A percentile compares a stretch with the other conserved stretches of the same genome.
Evolutionary conservation across 2,113 vertebrate species (phyloP).

Genomic region (Microtus ochrogaster): DNA sequence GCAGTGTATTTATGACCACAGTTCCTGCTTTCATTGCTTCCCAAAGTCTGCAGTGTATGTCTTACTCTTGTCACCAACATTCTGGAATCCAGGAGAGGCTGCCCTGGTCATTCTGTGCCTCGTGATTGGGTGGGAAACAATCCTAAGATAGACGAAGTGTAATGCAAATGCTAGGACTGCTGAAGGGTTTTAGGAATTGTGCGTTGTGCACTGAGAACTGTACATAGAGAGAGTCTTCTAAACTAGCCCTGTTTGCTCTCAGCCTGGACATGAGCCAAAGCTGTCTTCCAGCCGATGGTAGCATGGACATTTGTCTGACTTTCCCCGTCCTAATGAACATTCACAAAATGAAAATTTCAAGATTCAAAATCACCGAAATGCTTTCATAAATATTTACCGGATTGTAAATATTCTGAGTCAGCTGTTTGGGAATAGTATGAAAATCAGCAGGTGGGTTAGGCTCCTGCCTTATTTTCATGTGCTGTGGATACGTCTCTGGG

Average conservation of each 20-base stretch:
- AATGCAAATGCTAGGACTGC: constrained; percentile 14
- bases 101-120: constrained; percentile 42
- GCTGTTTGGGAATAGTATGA: constrained; percentile 47
- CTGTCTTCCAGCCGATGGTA: constrained; percentile 59
- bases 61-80: constrained; percentile 55
- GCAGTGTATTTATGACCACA: constrained; percentile 25
- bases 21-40: constrained; percentile 51
- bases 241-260: not conserved
- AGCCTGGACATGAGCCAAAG: constrained; percentile 69
- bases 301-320: not conserved
- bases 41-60: constrained; percentile 38
- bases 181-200: constrained; percentile 58
- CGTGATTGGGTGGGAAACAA: constrained; percentile 53
- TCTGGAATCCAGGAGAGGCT: constrained; percentile 53
- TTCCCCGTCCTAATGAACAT: constrained; percentile 20
- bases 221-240: constrained; percentile 28
- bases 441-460: constrained; percentile 51
- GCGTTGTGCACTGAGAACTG: constrained; percentile 15
- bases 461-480: constrained; percentile 74
- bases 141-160: constrained; percentile 15
- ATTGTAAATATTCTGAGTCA: constrained; percentile 69
- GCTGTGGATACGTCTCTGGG: constrained; percentile 71
- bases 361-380: constrained; percentile 43
- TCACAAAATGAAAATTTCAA: constrained; percentile 43
- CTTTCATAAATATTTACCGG: constrained; percentile 47